Evolutionary conservation across 2,797 vertebrate species (phyloP).

Genomic region (Orestias chungarensis): DNA sequence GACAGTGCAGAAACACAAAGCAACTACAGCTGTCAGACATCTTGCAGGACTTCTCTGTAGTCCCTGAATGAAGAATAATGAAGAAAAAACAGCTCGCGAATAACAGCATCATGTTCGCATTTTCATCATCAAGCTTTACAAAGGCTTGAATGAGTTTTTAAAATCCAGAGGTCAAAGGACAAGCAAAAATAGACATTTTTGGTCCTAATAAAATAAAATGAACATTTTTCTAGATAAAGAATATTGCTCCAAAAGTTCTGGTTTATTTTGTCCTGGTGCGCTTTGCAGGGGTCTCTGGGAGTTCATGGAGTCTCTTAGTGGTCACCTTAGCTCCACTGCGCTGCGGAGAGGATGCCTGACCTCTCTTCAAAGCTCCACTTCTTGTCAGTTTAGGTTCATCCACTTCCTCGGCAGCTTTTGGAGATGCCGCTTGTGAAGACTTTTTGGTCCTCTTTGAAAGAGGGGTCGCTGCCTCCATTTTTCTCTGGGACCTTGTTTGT

Average conservation of each 20-base stretch:
- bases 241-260: constrained; percentile 38
- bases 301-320: constrained; percentile 70
- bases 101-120: constrained; percentile 43
- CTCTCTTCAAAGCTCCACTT: constrained; percentile 68
- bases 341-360: constrained; percentile 33
- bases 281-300: constrained; percentile 68
- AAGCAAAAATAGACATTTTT: constrained; percentile 52
- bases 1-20: constrained; percentile 45
- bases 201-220: constrained; percentile 52
- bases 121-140: constrained; percentile 54
- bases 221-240: constrained; percentile 27
- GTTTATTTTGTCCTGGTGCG: constrained; percentile 79
- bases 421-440: constrained; percentile 38
- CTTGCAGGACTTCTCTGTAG: constrained; percentile 25
- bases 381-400: constrained; percentile 49
- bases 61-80: constrained; percentile 36
- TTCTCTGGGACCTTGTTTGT: constrained; percentile 82
- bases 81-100: constrained; percentile 33
- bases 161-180: constrained; percentile 38
- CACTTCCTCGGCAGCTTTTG: constrained; percentile 61
- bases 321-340: constrained; percentile 61
- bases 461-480: constrained; percentile 67
- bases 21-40: constrained; percentile 32
- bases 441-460: constrained; percentile 60
- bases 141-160: constrained; percentile 48